Base-by-base conservation (phyloP, 1,140 invertebrate species). In the Drosophila pruinosa region DNA sequence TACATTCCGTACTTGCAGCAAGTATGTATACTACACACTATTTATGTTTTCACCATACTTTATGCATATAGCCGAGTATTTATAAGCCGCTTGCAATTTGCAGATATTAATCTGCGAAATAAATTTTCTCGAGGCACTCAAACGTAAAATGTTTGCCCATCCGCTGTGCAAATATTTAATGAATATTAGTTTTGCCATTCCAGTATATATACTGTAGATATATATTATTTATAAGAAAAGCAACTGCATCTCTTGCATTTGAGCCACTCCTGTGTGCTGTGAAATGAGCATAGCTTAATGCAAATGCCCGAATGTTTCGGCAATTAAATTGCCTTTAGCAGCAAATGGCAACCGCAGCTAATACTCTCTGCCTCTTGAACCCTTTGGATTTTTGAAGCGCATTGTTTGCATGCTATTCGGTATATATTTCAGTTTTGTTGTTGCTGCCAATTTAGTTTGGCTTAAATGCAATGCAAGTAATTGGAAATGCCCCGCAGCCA, bases 121-220 rank as follows among this genome's bases (percentile, higher is more conserved):
- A 75, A 88, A 88, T 86, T 78, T 69, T 3, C 63, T 75, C 3
- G 71, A 75, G 52, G 82, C 81, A 78, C 70, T 86, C 82, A 70
- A 88, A 88, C 71, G 78, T 81, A 19, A 81, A 86, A 86, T 78
- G 62, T 73, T 64, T 38, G 41, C 34, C 31, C 56, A 53, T 34
- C 75, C 63, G 58, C 48, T 75, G 26, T 53, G 50, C 70, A 86
- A 86, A 81, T 88, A 88, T 88, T 88, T 81, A 75, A 82, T 86
- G 74, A 81, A 78, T 88, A 88, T 86, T 85, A 76, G 72, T 86
- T 85, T 72, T 75, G 4, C 2, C 61, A 72, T 53, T 61, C n/a
- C 12, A 38, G 36, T 38, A 8, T n/a, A 15, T 43, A 6, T 10
- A 12, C 15, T 22, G 12, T 26, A 26, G 24, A 47, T 48, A 47